Evolutionary conservation across 2,797 vertebrate species (phyloP).

Genomic region (Cyprinodon diabolis): DNA sequence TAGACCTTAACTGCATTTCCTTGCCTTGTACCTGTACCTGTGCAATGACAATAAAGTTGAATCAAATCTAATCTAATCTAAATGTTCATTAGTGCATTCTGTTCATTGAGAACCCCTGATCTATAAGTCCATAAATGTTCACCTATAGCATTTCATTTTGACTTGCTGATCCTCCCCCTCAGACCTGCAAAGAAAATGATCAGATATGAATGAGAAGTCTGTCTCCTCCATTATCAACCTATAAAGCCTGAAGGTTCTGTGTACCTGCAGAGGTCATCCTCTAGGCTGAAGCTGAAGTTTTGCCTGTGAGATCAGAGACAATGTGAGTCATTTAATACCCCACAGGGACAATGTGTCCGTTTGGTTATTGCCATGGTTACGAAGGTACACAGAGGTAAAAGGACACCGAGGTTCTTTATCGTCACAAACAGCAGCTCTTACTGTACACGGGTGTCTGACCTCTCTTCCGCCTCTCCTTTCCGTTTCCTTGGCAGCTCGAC

Average conservation of each 20-base stretch:
- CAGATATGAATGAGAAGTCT: background rate
- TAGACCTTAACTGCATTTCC: too few species aligned
- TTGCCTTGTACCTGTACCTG: too few species aligned
- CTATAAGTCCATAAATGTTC: background rate
- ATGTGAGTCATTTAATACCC: background rate
- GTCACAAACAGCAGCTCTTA: conserved; percentile 31
- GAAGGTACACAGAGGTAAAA: conserved; percentile 2
- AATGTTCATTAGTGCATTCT: too few species aligned
- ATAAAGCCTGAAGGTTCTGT: background rate
- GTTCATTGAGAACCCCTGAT: background rate
- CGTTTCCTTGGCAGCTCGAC: conserved; percentile 73
- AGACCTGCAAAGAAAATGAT: conserved; percentile 56
- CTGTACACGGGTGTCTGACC: conserved; percentile 42
- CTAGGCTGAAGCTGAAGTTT: conserved; percentile 51
- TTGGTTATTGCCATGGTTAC: background rate
- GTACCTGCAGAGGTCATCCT: conserved; percentile 67
- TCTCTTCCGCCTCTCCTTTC: conserved; percentile 67
- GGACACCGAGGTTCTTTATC: background rate
- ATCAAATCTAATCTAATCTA: too few species aligned
- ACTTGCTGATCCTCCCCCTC: conserved; percentile 73
- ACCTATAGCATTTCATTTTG: conserved; percentile 79
- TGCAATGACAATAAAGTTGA: too few species aligned
- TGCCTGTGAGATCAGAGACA: conserved; percentile 36
- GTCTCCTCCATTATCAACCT: background rate
- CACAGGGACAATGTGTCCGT: background rate